These are phyloP conservation scores for Tetrax tetrax DNA, from an alignment of 2,113 vertebrate genomes.

Conservation along the genomic window DNA sequence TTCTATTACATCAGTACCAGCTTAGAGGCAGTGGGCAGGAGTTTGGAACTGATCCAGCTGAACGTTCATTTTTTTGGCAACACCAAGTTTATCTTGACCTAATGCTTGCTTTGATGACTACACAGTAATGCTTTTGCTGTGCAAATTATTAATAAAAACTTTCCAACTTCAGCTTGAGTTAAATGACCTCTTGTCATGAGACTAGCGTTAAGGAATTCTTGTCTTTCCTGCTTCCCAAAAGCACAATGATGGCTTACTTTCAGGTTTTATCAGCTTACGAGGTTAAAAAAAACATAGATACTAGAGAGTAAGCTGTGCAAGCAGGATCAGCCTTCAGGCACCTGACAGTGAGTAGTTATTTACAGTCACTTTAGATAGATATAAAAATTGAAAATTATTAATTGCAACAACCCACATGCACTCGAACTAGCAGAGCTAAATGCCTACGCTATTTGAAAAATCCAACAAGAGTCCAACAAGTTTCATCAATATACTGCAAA, in stretches of 20 bases:
- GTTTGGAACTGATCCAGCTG: not conserved
- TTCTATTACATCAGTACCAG: not conserved
- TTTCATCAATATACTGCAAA: not conserved
- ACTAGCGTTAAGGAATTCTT: not conserved
- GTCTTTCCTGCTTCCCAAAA: slow-evolving; percentile 4
- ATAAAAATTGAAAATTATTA: not conserved
- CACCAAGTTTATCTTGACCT: not conserved
- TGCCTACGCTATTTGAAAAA: not conserved
- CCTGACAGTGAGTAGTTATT: not conserved
- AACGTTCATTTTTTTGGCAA: not conserved
- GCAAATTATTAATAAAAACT: not conserved
- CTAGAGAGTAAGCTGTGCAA: not conserved
- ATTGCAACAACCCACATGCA: not conserved
- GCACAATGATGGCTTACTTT: not conserved
- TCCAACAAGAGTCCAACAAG: not conserved
- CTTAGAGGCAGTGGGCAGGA: not conserved
- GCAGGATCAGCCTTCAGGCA: not conserved
- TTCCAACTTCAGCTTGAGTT: not conserved
- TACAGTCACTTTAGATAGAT: not conserved
- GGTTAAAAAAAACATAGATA: not conserved
- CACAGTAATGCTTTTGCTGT: not conserved
- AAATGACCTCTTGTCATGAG: not conserved
- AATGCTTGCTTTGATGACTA: not conserved
- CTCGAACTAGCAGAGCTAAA: not conserved
- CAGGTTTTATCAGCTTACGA: not conserved